phyloP scores from a whole-genome alignment of 37 sponge, comb jelly and placozoan species.

The Spongilla lacustris region DNA sequence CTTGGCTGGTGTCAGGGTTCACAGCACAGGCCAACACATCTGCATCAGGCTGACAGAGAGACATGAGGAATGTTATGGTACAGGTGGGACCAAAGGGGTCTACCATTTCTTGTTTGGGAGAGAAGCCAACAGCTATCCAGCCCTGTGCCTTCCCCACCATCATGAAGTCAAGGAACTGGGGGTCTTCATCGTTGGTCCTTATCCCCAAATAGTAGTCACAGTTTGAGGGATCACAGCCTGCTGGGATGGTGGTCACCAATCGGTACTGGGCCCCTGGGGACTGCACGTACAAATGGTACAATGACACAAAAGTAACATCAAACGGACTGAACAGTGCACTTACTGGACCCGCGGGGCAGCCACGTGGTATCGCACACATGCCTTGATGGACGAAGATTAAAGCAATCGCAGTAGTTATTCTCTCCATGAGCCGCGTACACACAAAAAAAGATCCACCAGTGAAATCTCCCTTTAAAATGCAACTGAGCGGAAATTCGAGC shows the following conservation, averaged over 20 bases:
- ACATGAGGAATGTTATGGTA: background rate
- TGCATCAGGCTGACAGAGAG: background rate
- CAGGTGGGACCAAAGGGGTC: background rate
- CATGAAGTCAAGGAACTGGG: conserved; percentile 11
- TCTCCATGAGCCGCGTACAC: background rate
- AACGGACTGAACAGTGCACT: background rate
- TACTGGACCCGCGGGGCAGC: background rate
- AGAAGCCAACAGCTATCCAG: conserved; percentile 31
- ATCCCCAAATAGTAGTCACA: conserved; percentile 16
- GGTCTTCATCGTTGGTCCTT: conserved; percentile 8
- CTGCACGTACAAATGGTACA: background rate
- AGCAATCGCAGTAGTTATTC: background rate
- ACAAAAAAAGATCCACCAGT: background rate
- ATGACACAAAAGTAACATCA: background rate
- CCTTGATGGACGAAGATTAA: background rate
- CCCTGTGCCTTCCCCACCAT: conserved; percentile 13
- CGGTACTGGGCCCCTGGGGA: background rate
- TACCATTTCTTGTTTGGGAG: conserved; percentile 12
- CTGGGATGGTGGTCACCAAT: background rate
- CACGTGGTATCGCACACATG: background rate
- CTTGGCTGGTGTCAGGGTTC: background rate
- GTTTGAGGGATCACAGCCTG: background rate
- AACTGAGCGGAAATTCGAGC: background rate
- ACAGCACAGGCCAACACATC: conserved; percentile 25
- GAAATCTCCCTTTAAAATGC: background rate